Conservation (phyloP, 2,888 invertebrate genomes). For the Helleia helle region DNA sequence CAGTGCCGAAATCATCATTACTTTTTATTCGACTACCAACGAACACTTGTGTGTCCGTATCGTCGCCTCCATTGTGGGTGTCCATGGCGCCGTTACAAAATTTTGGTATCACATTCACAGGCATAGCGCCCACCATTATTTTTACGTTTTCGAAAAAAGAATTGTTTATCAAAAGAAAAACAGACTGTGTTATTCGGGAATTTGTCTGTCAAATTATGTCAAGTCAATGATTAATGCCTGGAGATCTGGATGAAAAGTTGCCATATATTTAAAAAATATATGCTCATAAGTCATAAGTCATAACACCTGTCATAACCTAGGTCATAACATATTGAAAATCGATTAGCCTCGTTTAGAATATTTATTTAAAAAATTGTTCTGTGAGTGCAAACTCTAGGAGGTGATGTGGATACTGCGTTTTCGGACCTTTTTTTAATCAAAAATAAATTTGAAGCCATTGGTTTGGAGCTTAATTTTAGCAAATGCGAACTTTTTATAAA, state of each 20-base stretch:
- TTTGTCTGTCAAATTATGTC: slow-evolving; percentile 8
- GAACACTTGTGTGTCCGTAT: slow-evolving; percentile 59
- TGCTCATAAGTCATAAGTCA: neutral
- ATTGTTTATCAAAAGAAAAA: slow-evolving; percentile 59
- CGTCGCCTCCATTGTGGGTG: slow-evolving; percentile 63
- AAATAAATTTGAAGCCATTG: no score
- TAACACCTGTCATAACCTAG: no score
- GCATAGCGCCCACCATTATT: slow-evolving; percentile 73
- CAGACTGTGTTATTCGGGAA: slow-evolving; percentile 46
- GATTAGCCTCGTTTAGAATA: neutral
- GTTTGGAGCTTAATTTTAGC: no score
- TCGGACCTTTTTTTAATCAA: no score
- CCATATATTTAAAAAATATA: neutral
- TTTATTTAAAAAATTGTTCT: slow-evolving; percentile 17
- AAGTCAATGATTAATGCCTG: slow-evolving; percentile 1
- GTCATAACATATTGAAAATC: neutral
- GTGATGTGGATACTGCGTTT: no score
- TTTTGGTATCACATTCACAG: slow-evolving; percentile 70
- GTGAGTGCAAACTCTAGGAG: no score
- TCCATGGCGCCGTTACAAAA: slow-evolving; percentile 67
- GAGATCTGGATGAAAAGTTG: slow-evolving; percentile 2
- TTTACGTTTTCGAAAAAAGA: slow-evolving; percentile 59
- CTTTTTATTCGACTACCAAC: slow-evolving; percentile 59
- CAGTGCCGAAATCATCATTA: slow-evolving; percentile 61
- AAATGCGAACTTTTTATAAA: no score